Conservation (phyloP, 2,797 vertebrate species). For the Moxostoma hubbsi region DNA sequence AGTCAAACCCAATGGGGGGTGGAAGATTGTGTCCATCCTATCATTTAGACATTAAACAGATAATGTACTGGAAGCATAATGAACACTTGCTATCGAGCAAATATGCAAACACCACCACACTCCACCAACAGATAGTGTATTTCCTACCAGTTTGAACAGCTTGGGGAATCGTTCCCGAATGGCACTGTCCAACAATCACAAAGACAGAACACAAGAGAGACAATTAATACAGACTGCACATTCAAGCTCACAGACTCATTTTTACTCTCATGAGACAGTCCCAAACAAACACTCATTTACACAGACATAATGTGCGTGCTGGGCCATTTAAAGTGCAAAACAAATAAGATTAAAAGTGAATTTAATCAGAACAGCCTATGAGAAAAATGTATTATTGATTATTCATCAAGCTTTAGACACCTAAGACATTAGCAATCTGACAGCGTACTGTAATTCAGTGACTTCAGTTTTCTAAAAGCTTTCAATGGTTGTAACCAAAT, state of each 20-base stretch:
- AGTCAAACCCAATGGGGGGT: slow-evolving; percentile 88
- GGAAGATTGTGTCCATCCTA: slow-evolving; percentile 91
- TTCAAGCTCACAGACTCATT: background rate
- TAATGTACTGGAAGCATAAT: background rate
- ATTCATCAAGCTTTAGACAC: background rate
- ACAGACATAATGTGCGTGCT: background rate
- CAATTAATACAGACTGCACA: slow-evolving; percentile 19
- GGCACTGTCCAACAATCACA: slow-evolving; percentile 73
- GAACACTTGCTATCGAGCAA: background rate
- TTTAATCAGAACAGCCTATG: slow-evolving; percentile 3
- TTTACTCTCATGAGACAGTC: background rate
- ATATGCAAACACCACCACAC: background rate
- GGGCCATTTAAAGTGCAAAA: background rate
- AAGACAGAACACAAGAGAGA: slow-evolving; percentile 56
- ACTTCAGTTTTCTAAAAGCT: background rate
- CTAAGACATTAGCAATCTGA: background rate
- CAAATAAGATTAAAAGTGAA: background rate
- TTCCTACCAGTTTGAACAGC: slow-evolving; percentile 62
- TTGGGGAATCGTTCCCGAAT: slow-evolving; percentile 73
- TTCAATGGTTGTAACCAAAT: background rate
- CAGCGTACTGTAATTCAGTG: background rate
- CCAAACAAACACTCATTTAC: slow-evolving; percentile 6
- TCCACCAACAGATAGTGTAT: slow-evolving; percentile 5
- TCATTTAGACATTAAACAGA: background rate
- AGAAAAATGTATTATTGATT: slow-evolving; percentile 23